Conservation (phyloP, 2,113 vertebrate genomes). For the Leucosticte australis region DNA sequence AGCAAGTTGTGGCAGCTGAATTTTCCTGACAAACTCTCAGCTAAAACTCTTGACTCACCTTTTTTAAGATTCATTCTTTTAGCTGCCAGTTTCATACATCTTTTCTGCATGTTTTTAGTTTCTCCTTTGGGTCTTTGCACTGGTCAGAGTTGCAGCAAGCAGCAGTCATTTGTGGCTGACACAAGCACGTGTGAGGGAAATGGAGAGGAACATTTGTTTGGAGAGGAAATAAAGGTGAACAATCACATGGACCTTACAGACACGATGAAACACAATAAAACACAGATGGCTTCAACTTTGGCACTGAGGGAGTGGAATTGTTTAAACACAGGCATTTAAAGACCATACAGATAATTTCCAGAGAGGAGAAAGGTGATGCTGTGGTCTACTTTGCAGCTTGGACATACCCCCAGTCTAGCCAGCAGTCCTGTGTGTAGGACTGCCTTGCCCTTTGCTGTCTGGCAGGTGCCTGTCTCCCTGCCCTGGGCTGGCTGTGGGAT, state of each 20-base stretch:
- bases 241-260: not conserved
- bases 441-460: not conserved
- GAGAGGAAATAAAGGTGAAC: not conserved
- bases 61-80: not conserved
- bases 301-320: not conserved
- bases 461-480: not conserved
- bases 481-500: not conserved
- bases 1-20: not conserved
- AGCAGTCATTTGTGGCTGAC: not conserved
- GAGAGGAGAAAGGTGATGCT: not conserved
- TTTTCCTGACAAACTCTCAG: not conserved
- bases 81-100: not conserved
- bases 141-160: not conserved
- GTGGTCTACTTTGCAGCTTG: not conserved
- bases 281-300: not conserved
- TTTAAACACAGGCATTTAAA: not conserved
- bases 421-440: not conserved
- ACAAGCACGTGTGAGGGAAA: accelerated
- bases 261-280: not conserved
- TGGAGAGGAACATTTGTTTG: not conserved
- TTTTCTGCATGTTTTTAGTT: not conserved
- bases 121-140: not conserved
- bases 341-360: not conserved
- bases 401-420: not conserved
- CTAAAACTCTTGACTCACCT: not conserved